These are phyloP conservation scores for Aphelinus atriplicis DNA, from an alignment of 1,140 invertebrate genomes.

Conservation along the genomic window DNA sequence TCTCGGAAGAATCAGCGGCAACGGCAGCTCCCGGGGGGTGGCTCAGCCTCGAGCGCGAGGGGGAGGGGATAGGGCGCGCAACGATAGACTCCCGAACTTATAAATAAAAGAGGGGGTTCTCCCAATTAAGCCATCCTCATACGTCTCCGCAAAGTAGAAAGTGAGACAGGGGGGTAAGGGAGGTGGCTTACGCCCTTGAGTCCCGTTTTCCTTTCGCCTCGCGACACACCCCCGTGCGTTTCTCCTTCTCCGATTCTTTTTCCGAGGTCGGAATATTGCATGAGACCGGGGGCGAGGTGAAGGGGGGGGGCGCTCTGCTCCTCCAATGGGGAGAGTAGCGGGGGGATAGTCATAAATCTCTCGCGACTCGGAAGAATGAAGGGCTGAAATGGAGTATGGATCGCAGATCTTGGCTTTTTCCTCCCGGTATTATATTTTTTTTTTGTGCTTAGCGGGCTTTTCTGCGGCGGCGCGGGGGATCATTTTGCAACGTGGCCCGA, in stretches of 20 bases:
- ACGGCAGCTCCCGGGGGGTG: not conserved
- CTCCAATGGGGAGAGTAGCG: not conserved
- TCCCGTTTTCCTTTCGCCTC: constrained; percentile 30
- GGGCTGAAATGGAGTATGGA: not conserved
- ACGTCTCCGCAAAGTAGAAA: constrained; percentile 63
- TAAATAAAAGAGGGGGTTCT: constrained; percentile 61
- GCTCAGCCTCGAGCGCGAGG: constrained; percentile 34
- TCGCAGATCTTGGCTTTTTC: not conserved
- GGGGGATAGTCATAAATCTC: not conserved
- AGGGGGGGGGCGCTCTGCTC: too few relatives aligned
- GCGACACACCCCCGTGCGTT: constrained; percentile 7
- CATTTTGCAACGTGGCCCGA: not conserved
- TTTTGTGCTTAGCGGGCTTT: not conserved
- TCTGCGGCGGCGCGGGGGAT: not conserved
- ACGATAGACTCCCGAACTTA: constrained; percentile 60
- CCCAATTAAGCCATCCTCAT: constrained; percentile 63
- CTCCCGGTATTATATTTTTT: not conserved
- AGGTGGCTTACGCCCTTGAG: constrained; percentile 14
- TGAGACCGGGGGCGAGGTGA: not conserved
- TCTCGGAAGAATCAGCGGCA: not conserved
- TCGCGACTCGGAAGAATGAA: constrained; percentile 57
- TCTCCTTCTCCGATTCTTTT: not conserved
- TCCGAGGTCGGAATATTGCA: not conserved
- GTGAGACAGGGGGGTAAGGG: constrained; percentile 51
- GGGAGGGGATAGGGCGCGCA: not conserved